A percentile compares a stretch with the other conserved stretches of the same genome.
These are phyloP conservation scores for Xestia xanthographa DNA, from an alignment of 2,888 invertebrate genomes.

Conservation along the genomic window DNA sequence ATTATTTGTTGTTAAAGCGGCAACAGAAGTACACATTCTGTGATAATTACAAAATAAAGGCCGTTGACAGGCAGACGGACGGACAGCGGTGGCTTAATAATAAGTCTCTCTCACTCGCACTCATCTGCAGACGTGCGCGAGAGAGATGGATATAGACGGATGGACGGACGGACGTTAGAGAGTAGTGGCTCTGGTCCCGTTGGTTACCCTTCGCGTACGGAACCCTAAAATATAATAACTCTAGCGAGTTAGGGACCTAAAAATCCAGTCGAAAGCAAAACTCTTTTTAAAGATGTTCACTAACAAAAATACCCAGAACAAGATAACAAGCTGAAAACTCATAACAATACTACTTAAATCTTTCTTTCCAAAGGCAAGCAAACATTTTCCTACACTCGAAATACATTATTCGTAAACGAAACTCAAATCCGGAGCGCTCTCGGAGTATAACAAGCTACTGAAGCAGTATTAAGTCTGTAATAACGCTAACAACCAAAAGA, in stretches of 20 bases:
- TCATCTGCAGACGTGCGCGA: no score
- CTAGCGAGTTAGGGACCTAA: background rate
- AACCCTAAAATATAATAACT: background rate
- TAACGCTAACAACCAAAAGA: conserved; percentile 36
- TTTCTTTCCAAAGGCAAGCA: background rate
- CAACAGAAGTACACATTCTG: no score
- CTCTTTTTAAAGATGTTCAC: background rate
- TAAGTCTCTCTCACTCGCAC: no score
- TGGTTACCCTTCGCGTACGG: no score
- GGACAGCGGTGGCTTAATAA: no score
- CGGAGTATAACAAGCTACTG: conserved; percentile 34
- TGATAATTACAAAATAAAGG: no score
- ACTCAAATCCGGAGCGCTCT: conserved; percentile 30
- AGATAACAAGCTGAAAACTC: background rate
- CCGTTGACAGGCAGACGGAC: no score
- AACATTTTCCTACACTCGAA: conserved; percentile 24
- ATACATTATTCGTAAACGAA: conserved; percentile 35
- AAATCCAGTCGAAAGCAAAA: background rate
- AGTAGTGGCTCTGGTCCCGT: no score
- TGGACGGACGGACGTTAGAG: no score
- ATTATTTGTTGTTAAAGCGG: no score
- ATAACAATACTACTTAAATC: conserved; percentile 10
- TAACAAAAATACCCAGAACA: background rate
- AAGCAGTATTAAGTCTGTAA: conserved; percentile 34
- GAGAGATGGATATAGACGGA: no score